Conservation (phyloP, 2,888 invertebrate species). For the Eupelmus urozonus region DNA sequence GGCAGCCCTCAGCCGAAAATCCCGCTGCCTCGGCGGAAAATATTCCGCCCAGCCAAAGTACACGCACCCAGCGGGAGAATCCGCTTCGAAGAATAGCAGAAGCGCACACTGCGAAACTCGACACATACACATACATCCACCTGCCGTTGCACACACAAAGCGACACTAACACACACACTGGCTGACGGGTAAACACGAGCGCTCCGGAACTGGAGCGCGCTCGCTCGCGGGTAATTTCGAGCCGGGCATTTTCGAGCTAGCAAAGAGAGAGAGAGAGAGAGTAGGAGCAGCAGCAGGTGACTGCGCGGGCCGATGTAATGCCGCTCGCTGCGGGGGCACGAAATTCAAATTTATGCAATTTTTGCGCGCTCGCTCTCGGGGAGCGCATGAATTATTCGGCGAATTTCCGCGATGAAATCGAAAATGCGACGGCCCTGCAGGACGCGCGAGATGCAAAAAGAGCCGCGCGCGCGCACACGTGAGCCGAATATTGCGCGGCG, state of each 20-base stretch:
- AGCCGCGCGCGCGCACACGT: conserved; percentile 5
- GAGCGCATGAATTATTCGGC: conserved; percentile 7
- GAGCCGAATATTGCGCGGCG: conserved; percentile 8
- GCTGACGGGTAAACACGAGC: background rate
- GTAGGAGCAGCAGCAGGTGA: conserved; percentile 38
- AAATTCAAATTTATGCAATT: conserved; percentile 51
- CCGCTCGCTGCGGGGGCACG: background rate
- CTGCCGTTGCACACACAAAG: background rate
- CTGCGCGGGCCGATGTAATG: conserved; percentile 22
- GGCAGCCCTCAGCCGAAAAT: too few relatives aligned
- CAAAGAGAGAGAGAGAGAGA: background rate
- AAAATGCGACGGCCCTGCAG: background rate
- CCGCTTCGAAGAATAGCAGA: too few relatives aligned
- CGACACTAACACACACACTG: background rate
- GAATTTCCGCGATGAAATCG: conserved; percentile 14
- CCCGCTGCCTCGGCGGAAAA: too few relatives aligned
- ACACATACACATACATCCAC: background rate
- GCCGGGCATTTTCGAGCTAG: conserved; percentile 7
- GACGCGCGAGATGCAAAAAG: background rate
- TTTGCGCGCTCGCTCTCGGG: background rate
- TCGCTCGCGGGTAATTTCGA: conserved; percentile 18
- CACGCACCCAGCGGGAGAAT: background rate
- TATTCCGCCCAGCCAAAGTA: background rate
- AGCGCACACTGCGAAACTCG: background rate
- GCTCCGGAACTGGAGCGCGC: conserved; percentile 34